Conservation (phyloP, 2,888 invertebrate species). For the Amblyjoppa fuscipennis region DNA sequence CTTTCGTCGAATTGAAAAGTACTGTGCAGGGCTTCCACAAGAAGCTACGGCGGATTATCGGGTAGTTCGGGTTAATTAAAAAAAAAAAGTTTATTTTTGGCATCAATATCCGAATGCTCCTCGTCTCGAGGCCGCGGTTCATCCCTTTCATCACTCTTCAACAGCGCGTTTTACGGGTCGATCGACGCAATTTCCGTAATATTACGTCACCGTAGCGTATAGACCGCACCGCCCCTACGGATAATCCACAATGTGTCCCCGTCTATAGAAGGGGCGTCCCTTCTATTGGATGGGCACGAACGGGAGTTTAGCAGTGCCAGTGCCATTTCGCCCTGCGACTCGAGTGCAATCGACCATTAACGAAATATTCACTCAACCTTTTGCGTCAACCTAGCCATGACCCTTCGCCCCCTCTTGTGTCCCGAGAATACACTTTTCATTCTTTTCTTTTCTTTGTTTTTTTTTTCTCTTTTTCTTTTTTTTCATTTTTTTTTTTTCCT, state of each 20-base stretch:
- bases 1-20: too few relatives aligned
- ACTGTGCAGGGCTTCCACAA: too few relatives aligned
- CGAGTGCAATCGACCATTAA: constrained; percentile 60
- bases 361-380: constrained; percentile 44
- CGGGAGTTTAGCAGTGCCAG: not conserved
- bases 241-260: constrained; percentile 18
- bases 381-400: constrained; percentile 28
- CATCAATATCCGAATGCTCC: not conserved
- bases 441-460: constrained; percentile 3
- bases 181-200: not conserved
- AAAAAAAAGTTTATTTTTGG: constrained; percentile 6
- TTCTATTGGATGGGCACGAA: constrained; percentile 19
- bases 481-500: not conserved
- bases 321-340: constrained; percentile 38
- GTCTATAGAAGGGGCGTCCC: constrained; percentile 19
- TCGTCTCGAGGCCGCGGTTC: not conserved
- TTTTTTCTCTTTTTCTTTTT: too few relatives aligned
- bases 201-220: not conserved
- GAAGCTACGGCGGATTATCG: not conserved
- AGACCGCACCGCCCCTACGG: not conserved
- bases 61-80: not conserved
- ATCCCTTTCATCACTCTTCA: not conserved
- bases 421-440: constrained; percentile 23
- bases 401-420: constrained; percentile 20
- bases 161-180: not conserved